Conservation (phyloP, 2,797 vertebrate genomes). For the Hyperoplus lanceolatus region DNA sequence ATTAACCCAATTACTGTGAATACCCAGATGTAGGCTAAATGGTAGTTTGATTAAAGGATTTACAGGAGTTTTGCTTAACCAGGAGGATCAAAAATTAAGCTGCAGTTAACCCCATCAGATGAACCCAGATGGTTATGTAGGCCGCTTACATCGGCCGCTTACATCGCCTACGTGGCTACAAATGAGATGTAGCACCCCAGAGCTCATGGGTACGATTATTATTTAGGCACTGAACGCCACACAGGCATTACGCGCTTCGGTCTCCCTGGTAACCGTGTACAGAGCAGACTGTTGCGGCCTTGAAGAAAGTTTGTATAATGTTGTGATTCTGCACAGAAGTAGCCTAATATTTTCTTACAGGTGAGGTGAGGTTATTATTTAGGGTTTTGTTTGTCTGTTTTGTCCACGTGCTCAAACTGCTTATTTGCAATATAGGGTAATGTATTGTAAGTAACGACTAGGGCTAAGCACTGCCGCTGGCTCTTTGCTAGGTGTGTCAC, state of each 20-base stretch:
- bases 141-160: background rate
- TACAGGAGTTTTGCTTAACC: slow-evolving; percentile 20
- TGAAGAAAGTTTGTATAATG: slow-evolving; percentile 25
- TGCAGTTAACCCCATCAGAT: slow-evolving; percentile 8
- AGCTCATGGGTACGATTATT: slow-evolving; percentile 42
- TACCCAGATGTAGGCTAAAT: slow-evolving; percentile 37
- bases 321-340: background rate
- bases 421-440: background rate
- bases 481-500: background rate
- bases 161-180: background rate
- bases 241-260: slow-evolving; percentile 30
- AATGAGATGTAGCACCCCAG: background rate
- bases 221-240: slow-evolving; percentile 59
- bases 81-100: background rate
- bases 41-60: slow-evolving; percentile 32
- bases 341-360: background rate
- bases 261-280: slow-evolving; percentile 52
- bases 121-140: background rate
- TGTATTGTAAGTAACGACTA: background rate
- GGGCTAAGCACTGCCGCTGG: background rate
- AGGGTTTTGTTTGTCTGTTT: background rate
- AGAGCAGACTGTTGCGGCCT: background rate
- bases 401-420: background rate
- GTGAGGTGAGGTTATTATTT: slow-evolving; percentile 31
- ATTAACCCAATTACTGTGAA: slow-evolving; percentile 41